Evolutionary conservation across 2,113 vertebrate species (phyloP).

Genomic region (Corythornis vintsioides): DNA sequence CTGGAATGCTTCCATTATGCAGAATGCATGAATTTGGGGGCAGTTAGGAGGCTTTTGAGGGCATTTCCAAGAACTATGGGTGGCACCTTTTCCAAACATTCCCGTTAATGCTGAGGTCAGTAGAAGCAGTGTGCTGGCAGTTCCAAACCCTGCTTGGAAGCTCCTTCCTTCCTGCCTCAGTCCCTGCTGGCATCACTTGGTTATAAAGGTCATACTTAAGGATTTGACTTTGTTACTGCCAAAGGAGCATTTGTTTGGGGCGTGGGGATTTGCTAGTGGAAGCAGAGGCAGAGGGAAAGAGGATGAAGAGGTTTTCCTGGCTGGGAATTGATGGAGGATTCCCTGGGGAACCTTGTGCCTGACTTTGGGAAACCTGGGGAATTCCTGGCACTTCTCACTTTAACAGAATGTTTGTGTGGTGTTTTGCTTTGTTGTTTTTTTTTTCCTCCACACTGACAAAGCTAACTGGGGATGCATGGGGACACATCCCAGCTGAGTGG

Average conservation of each 20-base stretch:
- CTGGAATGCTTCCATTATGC: background rate
- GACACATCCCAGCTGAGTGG: background rate
- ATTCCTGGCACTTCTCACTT: background rate
- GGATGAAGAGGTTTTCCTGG: background rate
- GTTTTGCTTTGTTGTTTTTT: background rate
- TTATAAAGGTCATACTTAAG: background rate
- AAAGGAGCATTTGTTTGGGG: background rate
- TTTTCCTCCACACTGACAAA: background rate
- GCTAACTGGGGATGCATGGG: background rate
- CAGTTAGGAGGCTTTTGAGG: constrained; percentile 10
- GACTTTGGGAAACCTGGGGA: background rate
- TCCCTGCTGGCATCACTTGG: background rate
- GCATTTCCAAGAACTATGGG: constrained; percentile 41
- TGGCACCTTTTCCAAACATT: constrained; percentile 18
- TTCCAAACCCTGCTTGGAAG: background rate
- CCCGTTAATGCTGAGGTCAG: background rate
- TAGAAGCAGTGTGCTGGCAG: background rate
- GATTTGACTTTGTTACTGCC: background rate
- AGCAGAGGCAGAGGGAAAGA: background rate
- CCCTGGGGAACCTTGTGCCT: accelerated
- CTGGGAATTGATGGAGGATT: background rate
- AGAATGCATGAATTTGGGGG: background rate
- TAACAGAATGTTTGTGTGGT: background rate
- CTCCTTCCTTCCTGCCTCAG: background rate
- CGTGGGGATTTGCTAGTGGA: background rate